These are phyloP conservation scores for Halesus radiatus DNA, from an alignment of 1,140 invertebrate species.

Conservation along the genomic window DNA sequence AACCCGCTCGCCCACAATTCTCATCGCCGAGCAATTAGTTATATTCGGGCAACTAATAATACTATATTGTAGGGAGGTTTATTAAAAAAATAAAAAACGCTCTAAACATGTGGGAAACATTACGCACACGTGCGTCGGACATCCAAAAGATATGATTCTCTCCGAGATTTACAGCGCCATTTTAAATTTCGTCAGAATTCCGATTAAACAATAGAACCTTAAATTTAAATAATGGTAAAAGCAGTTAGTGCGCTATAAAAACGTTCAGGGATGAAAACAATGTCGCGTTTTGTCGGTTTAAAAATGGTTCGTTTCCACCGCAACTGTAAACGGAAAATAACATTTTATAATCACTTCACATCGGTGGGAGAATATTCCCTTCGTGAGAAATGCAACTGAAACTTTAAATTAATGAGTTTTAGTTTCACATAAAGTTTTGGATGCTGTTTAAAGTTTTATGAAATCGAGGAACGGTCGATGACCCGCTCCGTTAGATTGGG, in stretches of 20 bases:
- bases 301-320: neutral
- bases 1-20: neutral
- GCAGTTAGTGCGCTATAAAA: neutral
- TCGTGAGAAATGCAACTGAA: neutral
- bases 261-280: neutral
- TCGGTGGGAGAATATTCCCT: neutral
- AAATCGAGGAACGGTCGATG: neutral
- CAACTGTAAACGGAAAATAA: neutral
- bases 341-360: neutral
- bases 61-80: neutral
- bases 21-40: neutral
- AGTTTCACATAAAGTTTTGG: neutral
- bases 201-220: conserved; percentile 2
- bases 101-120: neutral
- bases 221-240: neutral
- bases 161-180: neutral
- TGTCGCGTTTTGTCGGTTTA: neutral
- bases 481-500: neutral
- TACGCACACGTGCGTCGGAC: neutral
- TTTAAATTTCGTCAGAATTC: neutral
- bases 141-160: neutral
- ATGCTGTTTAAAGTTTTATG: neutral
- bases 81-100: too few species aligned
- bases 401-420: neutral
- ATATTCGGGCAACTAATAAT: neutral